phyloP scores from a whole-genome alignment of 2,888 invertebrate species.

The Formica aserva region DNA sequence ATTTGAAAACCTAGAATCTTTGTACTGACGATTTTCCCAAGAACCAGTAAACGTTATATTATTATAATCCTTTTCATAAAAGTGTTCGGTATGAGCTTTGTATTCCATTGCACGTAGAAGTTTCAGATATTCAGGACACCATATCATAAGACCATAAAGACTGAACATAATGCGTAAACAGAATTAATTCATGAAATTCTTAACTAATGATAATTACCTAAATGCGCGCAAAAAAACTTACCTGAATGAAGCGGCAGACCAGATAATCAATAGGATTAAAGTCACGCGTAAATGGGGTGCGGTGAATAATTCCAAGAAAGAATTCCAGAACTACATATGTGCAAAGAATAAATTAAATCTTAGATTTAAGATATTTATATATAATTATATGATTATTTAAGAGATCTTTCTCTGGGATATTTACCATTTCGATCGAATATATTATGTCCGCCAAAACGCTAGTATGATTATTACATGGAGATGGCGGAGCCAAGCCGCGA shows the following conservation, averaged over 20 bases:
- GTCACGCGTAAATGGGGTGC: constrained; percentile 89
- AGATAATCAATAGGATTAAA: constrained; percentile 88
- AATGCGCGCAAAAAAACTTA: constrained; percentile 80
- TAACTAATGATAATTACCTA: not conserved
- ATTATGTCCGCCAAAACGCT: constrained; percentile 86
- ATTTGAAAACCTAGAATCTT: constrained; percentile 88
- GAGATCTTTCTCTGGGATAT: constrained; percentile 7
- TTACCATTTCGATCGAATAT: constrained; percentile 86
- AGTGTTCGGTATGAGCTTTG: constrained; percentile 79
- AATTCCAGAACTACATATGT: constrained; percentile 89
- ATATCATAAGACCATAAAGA: constrained; percentile 87
- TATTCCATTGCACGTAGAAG: constrained; percentile 84
- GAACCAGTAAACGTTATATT: constrained; percentile 88
- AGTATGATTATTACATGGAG: constrained; percentile 86
- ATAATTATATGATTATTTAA: not conserved
- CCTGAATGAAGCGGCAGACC: constrained; percentile 88
- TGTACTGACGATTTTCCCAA: constrained; percentile 89
- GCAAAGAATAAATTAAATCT: constrained; percentile 70
- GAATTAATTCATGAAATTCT: not conserved
- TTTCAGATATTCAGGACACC: constrained; percentile 87
- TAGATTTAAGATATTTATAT: not conserved
- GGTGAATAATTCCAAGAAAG: constrained; percentile 90
- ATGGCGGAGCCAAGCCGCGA: constrained; percentile 84
- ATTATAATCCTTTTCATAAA: constrained; percentile 84
- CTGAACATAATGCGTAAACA: constrained; percentile 83